Evolutionary conservation across 2,888 invertebrate species (phyloP).

Genomic region (Eilema sororculum): DNA sequence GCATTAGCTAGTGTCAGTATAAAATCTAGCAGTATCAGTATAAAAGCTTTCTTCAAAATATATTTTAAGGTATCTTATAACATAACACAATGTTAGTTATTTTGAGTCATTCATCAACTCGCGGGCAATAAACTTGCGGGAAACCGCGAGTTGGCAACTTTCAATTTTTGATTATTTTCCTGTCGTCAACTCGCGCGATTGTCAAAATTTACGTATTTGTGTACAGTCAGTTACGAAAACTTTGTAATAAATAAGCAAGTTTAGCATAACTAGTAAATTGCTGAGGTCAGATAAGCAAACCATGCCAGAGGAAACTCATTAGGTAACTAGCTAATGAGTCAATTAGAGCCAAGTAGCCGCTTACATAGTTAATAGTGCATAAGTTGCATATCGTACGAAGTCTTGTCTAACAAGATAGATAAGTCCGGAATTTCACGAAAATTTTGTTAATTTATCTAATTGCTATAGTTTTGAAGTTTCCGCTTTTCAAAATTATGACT

Average conservation of each 20-base stretch:
- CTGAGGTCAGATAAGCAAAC: constrained; percentile 14
- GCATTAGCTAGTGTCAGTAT: background rate
- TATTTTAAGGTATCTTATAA: background rate
- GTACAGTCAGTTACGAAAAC: too few species aligned
- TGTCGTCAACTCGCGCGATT: too few species aligned
- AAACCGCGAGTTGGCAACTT: too few species aligned
- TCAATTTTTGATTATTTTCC: too few species aligned
- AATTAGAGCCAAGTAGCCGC: constrained; percentile 20
- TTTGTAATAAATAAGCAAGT: background rate
- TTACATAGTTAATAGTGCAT: constrained; percentile 19
- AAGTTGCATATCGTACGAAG: background rate
- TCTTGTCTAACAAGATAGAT: background rate
- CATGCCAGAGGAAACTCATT: constrained; percentile 18
- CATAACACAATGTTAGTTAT: background rate
- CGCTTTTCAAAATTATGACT: background rate
- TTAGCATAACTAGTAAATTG: constrained; percentile 12
- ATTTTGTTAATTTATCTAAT: background rate
- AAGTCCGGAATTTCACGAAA: background rate
- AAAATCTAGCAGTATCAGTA: too few species aligned
- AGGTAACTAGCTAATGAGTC: constrained; percentile 20
- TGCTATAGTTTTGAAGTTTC: background rate
- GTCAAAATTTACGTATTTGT: too few species aligned
- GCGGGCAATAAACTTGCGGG: too few species aligned
- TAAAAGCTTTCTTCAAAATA: too few species aligned
- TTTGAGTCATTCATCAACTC: too few species aligned